Conservation (phyloP, 1,140 invertebrate genomes). For the Euura lappo region DNA sequence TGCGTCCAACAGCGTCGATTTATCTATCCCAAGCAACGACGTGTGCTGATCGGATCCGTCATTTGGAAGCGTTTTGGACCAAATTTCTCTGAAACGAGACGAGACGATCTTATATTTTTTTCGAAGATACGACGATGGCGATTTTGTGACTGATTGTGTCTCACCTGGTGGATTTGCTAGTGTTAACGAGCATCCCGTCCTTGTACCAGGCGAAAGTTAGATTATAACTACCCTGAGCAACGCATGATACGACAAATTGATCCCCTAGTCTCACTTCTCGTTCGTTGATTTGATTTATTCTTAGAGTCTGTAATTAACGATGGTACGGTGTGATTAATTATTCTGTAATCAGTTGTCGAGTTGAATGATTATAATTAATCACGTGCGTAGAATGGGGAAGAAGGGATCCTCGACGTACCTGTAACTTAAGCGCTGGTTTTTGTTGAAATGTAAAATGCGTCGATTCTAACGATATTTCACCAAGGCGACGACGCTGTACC, state of each 20-base stretch:
- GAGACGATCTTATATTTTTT: not conserved
- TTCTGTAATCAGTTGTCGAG: not conserved
- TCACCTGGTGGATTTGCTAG: slow-evolving; percentile 74
- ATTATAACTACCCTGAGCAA: slow-evolving; percentile 74
- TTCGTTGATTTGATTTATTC: slow-evolving; percentile 50
- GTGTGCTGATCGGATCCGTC: slow-evolving; percentile 72
- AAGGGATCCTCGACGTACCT: slow-evolving; percentile 49
- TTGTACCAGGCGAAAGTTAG: slow-evolving; percentile 83
- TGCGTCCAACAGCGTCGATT: slow-evolving; percentile 69
- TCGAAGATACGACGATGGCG: not conserved
- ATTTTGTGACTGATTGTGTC: slow-evolving; percentile 20
- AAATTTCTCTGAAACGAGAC: slow-evolving; percentile 50
- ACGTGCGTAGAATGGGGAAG: slow-evolving; percentile 5
- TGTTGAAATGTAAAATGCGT: slow-evolving; percentile 67
- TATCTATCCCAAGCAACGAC: slow-evolving; percentile 72
- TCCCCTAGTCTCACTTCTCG: slow-evolving; percentile 73
- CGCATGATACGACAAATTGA: slow-evolving; percentile 77
- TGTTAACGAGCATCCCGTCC: slow-evolving; percentile 76
- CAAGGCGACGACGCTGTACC: slow-evolving; percentile 67
- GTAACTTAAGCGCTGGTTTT: slow-evolving; percentile 63
- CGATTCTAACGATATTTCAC: slow-evolving; percentile 67
- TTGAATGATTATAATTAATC: slow-evolving; percentile 24
- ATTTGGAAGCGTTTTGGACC: slow-evolving; percentile 58
- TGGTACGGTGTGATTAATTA: not conserved
- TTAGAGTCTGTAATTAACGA: slow-evolving; percentile 46